Percentiles rank a stretch among this genome's conserved stretches.
phyloP scores from a whole-genome alignment of 2,113 vertebrate species.

The Rhinichthys klamathensis region DNA sequence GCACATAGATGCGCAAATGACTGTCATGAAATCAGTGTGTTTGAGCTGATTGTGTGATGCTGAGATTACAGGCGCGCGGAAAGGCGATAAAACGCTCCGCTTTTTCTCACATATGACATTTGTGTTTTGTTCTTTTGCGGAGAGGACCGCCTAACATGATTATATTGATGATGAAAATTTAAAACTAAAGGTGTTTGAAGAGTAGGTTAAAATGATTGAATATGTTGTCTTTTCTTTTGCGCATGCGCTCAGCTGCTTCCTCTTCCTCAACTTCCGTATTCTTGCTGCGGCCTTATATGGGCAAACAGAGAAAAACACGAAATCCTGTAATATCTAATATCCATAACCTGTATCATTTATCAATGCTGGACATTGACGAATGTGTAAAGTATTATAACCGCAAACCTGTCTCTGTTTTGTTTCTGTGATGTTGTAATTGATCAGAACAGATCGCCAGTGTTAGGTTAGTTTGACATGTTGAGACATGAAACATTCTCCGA shows the following conservation, averaged over 20 bases:
- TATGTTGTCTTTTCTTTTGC: constrained; percentile 57
- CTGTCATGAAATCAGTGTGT: background rate
- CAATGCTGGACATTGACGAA: background rate
- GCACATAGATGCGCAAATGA: background rate
- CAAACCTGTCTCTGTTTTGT: background rate
- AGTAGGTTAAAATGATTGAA: background rate
- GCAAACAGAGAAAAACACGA: background rate
- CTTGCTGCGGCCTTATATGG: constrained; percentile 39
- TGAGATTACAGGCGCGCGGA: background rate
- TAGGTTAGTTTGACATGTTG: background rate
- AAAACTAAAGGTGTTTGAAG: background rate
- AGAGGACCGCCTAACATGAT: background rate
- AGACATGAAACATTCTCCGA: background rate
- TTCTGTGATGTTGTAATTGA: background rate
- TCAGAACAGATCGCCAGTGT: background rate
- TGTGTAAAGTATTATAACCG: background rate
- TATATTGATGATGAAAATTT: background rate
- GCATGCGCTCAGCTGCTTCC: constrained; percentile 33
- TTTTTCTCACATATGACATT: background rate
- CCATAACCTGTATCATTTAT: background rate
- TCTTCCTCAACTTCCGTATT: constrained; percentile 26
- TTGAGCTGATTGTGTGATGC: background rate
- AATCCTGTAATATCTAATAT: background rate
- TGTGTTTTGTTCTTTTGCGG: too few relatives aligned
- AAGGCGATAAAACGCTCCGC: too few relatives aligned